Evolutionary conservation across 2,797 vertebrate genomes (phyloP).

Genomic region (Pempheris klunzingeri): DNA sequence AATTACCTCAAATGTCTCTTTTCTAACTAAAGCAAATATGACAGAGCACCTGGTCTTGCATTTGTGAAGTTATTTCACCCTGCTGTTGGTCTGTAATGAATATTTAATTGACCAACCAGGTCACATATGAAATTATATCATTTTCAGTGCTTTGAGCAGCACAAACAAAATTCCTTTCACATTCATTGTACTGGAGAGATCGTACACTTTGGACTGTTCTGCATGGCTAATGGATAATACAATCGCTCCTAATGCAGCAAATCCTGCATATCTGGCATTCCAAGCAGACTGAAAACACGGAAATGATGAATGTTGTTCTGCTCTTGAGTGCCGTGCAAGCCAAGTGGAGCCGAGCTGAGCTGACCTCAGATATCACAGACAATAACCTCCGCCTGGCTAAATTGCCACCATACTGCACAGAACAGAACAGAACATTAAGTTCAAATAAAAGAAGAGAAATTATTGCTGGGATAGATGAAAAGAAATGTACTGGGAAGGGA

Average conservation of each 20-base stretch:
- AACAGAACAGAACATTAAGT: not conserved
- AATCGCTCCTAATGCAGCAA: not conserved
- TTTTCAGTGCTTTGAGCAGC: not conserved
- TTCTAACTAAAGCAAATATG: too few species aligned
- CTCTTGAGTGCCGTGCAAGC: not conserved
- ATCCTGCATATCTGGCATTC: not conserved
- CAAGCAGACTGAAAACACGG: not conserved
- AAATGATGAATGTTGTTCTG: not conserved
- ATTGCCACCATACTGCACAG: not conserved
- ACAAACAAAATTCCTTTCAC: not conserved
- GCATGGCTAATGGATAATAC: not conserved
- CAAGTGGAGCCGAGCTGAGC: conserved; percentile 15
- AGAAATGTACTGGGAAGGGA: not conserved
- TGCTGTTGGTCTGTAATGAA: not conserved
- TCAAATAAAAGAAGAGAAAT: conserved; percentile 6
- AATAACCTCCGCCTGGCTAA: conserved; percentile 9
- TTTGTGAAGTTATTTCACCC: not conserved
- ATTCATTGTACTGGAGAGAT: not conserved
- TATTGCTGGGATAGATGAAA: not conserved
- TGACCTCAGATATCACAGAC: conserved; percentile 11
- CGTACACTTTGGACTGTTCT: not conserved
- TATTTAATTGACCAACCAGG: not conserved
- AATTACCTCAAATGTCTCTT: too few species aligned
- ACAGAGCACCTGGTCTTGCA: too few species aligned
- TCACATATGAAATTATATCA: not conserved